Base-by-base conservation (phyloP, 2,113 vertebrate genomes). In the Neotoma lepida region DNA sequence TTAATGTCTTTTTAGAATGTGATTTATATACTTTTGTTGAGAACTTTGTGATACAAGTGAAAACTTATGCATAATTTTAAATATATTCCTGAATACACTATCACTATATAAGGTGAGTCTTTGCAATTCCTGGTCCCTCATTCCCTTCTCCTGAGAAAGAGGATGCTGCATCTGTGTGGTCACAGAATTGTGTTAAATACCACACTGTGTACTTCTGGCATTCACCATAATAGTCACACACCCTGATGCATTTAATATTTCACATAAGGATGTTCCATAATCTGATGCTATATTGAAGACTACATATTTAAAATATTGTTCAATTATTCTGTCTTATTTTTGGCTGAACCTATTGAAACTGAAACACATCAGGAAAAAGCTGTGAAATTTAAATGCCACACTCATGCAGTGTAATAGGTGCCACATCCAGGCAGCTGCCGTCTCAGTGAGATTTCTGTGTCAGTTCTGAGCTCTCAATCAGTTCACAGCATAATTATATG, bases 331-430 rank as follows among this genome's bases (percentile, higher is more conserved):
- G 5, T 35, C 12, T 64, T 85, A n/a, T 91, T 97, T 98, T 97
- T 95, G 92, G 49, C 91, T 91, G 44, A 95, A 97, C 95, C 90
- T 58, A 95, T 68, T 30, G 54, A 95, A 82, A 97, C 91, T 96
- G 71, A 96, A 96, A 90, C 61, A 17, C 44, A 49, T 44, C 77
- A 94, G 51, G 89, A 73, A 93, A 97, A 91, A 92, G 58, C 66
- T 94, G 39, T 92, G 20, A 82, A 94, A 97, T 98, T 98, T 97
- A 96, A 98, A 96, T 97, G 96, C 91, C 95, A 94, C 58, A 96
- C 97, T 96, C 92, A 95, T 92, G 93, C 61, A 91, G 89, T 77
- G 15, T 89, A 96, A 73, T 85, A 76, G 94, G 81, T 96, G 95
- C 76, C 58, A 24, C 28, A 54, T 76, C 58, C 88, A 96, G 73